Percentiles rank a stretch among this genome's conserved stretches.
These are phyloP conservation scores for Maccullochella peelii DNA, from an alignment of 2,113 vertebrate genomes.

Conservation along the genomic window DNA sequence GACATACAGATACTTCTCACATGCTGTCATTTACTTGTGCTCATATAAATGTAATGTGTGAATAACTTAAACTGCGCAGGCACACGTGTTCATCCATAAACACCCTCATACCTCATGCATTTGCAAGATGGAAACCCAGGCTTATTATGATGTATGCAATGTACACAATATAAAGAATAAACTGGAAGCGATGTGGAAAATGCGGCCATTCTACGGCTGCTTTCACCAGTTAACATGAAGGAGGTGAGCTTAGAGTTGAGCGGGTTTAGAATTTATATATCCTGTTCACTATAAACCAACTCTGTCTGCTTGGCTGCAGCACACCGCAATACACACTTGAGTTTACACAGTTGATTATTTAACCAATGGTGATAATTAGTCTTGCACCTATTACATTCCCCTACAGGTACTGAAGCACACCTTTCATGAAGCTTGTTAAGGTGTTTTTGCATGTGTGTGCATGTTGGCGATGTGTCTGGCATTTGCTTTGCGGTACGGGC, in stretches of 20 bases:
- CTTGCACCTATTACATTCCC: conserved; percentile 52
- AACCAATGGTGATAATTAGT: conserved; percentile 61
- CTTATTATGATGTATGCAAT: conserved; percentile 2
- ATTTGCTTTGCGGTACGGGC: not conserved
- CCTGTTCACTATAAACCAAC: conserved; percentile 53
- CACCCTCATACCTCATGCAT: conserved; percentile 12
- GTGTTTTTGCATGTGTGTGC: conserved; percentile 45
- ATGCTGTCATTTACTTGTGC: not conserved
- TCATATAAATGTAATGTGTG: not conserved
- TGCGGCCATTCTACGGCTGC: conserved; percentile 12
- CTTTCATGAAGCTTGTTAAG: conserved; percentile 47
- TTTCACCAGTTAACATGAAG: conserved; percentile 35
- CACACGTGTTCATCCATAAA: conserved; percentile 21
- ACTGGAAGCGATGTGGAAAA: conserved; percentile 32
- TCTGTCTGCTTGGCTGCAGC: conserved; percentile 46
- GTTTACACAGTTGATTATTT: conserved; percentile 54
- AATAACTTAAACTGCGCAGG: not conserved
- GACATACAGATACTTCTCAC: not conserved
- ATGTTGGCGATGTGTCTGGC: conserved; percentile 14
- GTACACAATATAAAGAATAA: conserved; percentile 25
- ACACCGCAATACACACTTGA: not conserved
- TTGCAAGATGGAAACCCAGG: conserved; percentile 35
- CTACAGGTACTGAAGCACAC: conserved; percentile 37
- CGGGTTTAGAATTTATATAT: conserved; percentile 56
- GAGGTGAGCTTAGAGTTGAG: conserved; percentile 54